Evolutionary conservation across 2,797 vertebrate species (phyloP).

Genomic region (Pangasius mekongensis): DNA sequence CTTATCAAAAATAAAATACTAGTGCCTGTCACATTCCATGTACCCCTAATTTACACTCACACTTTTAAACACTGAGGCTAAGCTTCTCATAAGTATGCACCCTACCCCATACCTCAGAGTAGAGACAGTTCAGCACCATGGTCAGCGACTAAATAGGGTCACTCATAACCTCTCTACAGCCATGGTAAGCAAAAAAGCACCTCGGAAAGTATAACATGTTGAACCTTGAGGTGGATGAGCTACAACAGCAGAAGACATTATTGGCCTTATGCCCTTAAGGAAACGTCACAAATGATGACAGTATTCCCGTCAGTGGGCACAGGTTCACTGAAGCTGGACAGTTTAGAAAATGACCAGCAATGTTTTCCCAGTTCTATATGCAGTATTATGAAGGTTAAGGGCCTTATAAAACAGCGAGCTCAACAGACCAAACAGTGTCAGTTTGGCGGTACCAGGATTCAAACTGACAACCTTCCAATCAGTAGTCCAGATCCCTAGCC

Average conservation of each 20-base stretch:
- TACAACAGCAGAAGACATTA: neutral
- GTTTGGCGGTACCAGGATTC: neutral
- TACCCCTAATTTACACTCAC: neutral
- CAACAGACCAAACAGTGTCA: neutral
- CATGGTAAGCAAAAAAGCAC: neutral
- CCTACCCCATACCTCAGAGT: neutral
- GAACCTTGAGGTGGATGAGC: neutral
- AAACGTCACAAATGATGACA: too few species aligned
- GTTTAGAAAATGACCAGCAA: neutral
- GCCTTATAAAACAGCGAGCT: neutral
- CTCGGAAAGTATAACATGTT: neutral
- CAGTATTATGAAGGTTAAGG: neutral
- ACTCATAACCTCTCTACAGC: neutral
- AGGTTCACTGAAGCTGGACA: neutral
- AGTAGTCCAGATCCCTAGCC: neutral
- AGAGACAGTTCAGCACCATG: neutral
- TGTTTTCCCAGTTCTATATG: neutral
- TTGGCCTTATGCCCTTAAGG: too few species aligned
- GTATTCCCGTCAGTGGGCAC: neutral
- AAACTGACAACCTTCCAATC: neutral
- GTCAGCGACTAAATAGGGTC: neutral
- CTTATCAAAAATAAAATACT: neutral
- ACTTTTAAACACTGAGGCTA: neutral
- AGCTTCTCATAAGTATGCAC: neutral
- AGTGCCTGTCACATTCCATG: neutral